Conservation (phyloP, 2,888 invertebrate species). For the Pseudococcus longispinus region DNA sequence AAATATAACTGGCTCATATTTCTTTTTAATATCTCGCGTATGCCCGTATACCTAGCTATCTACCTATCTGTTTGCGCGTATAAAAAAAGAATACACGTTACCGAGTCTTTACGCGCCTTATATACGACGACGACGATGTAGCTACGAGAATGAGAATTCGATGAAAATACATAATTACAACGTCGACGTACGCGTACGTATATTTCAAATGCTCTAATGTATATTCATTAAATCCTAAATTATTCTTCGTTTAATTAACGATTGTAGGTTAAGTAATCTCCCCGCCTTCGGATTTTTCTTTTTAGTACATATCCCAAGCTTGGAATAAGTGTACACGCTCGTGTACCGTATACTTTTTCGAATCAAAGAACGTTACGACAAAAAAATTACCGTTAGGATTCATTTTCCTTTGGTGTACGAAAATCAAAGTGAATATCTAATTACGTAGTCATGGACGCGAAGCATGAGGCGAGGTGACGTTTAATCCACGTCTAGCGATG, state of each 20-base stretch:
- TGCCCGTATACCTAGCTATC: neutral
- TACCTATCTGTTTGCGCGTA: neutral
- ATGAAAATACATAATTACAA: slow-evolving; percentile 7
- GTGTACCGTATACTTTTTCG: neutral
- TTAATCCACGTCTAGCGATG: neutral
- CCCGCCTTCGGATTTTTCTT: neutral
- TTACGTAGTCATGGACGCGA: neutral
- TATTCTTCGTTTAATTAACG: slow-evolving; percentile 31
- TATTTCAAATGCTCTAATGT: slow-evolving; percentile 33
- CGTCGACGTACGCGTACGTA: neutral
- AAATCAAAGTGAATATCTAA: neutral
- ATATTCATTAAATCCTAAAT: slow-evolving; percentile 28
- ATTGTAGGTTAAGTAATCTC: slow-evolving; percentile 28
- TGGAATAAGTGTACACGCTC: neutral
- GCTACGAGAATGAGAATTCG: neutral
- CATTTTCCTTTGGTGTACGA: neutral
- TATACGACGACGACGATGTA: neutral
- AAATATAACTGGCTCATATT: neutral
- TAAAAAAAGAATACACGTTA: neutral
- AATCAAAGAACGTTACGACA: slow-evolving; percentile 5
- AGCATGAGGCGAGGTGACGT: too few relatives aligned
- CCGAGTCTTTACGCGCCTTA: neutral
- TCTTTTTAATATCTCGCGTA: neutral
- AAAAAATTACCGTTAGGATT: neutral
- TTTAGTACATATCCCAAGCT: neutral